These are phyloP conservation scores for Piscicola geometra DNA, from an alignment of 2,888 invertebrate genomes.

Conservation along the genomic window DNA sequence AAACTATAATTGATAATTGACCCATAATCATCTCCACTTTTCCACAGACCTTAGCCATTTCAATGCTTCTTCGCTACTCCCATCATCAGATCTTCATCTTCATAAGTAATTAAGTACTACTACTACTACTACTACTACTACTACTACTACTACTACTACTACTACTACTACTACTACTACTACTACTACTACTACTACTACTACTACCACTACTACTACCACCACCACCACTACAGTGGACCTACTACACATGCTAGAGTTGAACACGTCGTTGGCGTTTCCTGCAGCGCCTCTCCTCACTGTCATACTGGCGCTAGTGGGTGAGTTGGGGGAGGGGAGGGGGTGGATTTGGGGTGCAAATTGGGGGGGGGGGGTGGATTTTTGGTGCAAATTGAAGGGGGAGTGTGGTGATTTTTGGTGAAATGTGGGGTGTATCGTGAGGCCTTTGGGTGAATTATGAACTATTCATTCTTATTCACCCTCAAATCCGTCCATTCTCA, in stretches of 20 bases:
- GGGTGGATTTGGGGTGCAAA: too few relatives aligned
- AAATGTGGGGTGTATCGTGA: too few relatives aligned
- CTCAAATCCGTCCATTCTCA: background rate
- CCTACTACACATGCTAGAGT: slow-evolving; percentile 93
- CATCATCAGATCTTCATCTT: slow-evolving; percentile 99
- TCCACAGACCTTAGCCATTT: slow-evolving; percentile 92
- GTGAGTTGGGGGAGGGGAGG: slow-evolving; percentile 64
- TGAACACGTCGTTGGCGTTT: slow-evolving; percentile 86
- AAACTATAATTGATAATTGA: background rate
- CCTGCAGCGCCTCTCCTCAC: slow-evolving; percentile 94
- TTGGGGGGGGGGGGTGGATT: too few relatives aligned
- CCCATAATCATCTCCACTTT: slow-evolving; percentile 34
- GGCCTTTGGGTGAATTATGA: too few relatives aligned
- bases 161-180: slow-evolving; percentile 18
- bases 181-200: slow-evolving; percentile 18
- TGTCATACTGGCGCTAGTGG: slow-evolving; percentile 93
- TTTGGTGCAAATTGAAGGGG: too few relatives aligned
- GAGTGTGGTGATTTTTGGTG: too few relatives aligned
- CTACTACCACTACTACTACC: slow-evolving; percentile 17
- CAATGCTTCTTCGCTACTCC: slow-evolving; percentile 93
- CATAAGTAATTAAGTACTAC: slow-evolving; percentile 74
- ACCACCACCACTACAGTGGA: slow-evolving; percentile 67
- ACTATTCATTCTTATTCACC: background rate
- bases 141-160: slow-evolving; percentile 18
- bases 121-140: slow-evolving; percentile 18